These are phyloP conservation scores for Nomada fucata DNA, from an alignment of 2,888 invertebrate genomes.

Conservation along the genomic window DNA sequence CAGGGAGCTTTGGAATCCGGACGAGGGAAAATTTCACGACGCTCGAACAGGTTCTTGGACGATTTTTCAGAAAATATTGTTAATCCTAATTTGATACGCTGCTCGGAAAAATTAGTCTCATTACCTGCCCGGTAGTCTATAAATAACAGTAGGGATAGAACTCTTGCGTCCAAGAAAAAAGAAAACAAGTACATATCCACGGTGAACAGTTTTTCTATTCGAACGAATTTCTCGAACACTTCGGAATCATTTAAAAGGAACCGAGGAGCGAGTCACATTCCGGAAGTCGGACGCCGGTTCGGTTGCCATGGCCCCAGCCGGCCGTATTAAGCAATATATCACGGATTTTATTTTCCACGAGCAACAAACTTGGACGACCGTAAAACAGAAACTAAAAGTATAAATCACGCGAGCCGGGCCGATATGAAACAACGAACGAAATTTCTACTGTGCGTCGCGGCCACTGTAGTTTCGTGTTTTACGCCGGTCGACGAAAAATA, in stretches of 20 bases:
- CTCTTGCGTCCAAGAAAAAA: not conserved
- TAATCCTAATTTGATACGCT: not conserved
- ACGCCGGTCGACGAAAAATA: conserved; percentile 54
- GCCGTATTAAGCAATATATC: conserved; percentile 69
- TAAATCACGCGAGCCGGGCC: conserved; percentile 62
- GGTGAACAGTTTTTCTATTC: not conserved
- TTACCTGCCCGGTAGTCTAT: not conserved
- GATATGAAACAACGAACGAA: conserved; percentile 70
- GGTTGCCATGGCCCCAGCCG: conserved; percentile 37
- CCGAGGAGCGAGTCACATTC: conserved; percentile 14
- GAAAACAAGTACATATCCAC: no score
- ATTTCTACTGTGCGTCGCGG: conserved; percentile 49
- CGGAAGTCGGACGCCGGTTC: conserved; percentile 40
- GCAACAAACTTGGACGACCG: conserved; percentile 69
- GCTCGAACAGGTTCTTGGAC: not conserved
- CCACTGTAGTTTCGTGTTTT: conserved; percentile 55
- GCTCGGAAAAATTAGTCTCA: not conserved
- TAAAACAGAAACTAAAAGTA: conserved; percentile 70
- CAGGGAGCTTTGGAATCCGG: conserved; percentile 34
- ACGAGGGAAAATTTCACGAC: not conserved
- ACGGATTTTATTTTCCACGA: conserved; percentile 66
- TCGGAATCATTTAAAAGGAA: conserved; percentile 40
- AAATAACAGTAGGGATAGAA: not conserved
- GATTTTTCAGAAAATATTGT: not conserved
- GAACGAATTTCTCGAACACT: conserved; percentile 13